Evolutionary conservation across 2,113 vertebrate species (phyloP), one percentile per base, ranked within the genome.

Genomic region (Cheilinus undulatus): DNA sequence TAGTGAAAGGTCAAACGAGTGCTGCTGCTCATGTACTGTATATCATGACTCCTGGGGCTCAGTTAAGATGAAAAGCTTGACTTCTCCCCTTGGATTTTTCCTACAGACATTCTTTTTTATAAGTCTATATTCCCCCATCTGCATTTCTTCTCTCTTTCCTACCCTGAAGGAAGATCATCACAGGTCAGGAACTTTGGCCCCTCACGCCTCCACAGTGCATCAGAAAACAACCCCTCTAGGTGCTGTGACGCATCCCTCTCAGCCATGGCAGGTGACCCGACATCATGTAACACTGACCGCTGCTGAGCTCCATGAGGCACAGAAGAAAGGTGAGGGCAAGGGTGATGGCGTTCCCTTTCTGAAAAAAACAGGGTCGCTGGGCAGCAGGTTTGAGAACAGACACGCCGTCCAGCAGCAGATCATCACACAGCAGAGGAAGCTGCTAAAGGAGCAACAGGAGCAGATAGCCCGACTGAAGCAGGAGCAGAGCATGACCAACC

Each of bases 371-470:
- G 66, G n/a, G n/a, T 38, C 68, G 6, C 17, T 7, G 0, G 82
- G 90, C 0, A 73, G 86, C 66, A 24, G 67, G 69, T 95, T 94
- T 69, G 90, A 94, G 76, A 90, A 91, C 73, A 89, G 76, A 28
- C 88, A 95, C 1, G 45, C 84, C 36, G 91, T 88, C 78, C 96
- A 98, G 90, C 93, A 95, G 78, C 91, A 88, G 72, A 88, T 97
- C 69, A 97, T 97, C 62, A 65, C 93, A 12, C 88, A 95, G 73
- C 97, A 98, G 78, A 95, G 84, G 72, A 92, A 87, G 77, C 95
- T 94, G 73, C 93, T 99, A 80, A 90, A 93, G 85, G 95, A 96
- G 77, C 96, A 98, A 86, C 90, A 94, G 69, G 90, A 95, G 67
- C 85, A 94, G 73, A 97, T 98, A 59, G 69, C 83, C 9, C 88